Conservation (phyloP, 2,797 vertebrate species). For the Alauda arvensis region DNA sequence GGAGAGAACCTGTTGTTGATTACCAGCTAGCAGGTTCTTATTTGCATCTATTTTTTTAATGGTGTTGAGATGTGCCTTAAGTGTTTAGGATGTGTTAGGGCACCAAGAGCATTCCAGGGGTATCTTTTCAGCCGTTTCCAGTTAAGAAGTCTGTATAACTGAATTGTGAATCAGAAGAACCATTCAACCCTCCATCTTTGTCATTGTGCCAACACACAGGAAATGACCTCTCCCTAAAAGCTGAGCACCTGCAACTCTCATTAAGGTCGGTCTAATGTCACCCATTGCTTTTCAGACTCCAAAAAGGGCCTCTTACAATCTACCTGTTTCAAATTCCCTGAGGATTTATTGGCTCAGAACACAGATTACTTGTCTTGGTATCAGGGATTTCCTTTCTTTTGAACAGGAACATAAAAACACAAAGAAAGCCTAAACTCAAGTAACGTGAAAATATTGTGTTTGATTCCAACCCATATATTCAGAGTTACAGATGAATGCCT, state of each 20-base stretch:
- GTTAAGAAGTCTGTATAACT: neutral
- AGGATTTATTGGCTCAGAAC: constrained; percentile 52
- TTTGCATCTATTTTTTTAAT: constrained; percentile 17
- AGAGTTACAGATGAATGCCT: constrained; percentile 39
- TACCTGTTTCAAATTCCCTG: constrained; percentile 50
- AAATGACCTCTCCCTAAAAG: constrained; percentile 36
- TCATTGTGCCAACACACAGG: constrained; percentile 36
- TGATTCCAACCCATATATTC: constrained; percentile 33
- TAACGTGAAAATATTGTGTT: constrained; percentile 52
- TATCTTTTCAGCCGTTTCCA: neutral
- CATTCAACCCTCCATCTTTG: constrained; percentile 33
- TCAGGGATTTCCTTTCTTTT: constrained; percentile 55
- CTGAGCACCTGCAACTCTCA: constrained; percentile 47
- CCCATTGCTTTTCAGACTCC: constrained; percentile 25
- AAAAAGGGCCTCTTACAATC: constrained; percentile 38
- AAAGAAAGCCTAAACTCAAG: constrained; percentile 42
- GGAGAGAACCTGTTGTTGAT: neutral
- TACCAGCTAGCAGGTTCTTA: neutral
- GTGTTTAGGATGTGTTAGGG: neutral
- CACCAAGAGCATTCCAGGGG: neutral
- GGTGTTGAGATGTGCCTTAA: neutral
- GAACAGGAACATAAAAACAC: constrained; percentile 50
- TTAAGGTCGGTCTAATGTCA: constrained; percentile 18
- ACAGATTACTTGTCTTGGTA: constrained; percentile 52
- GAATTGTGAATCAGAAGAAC: constrained; percentile 36